phyloP scores from a whole-genome alignment of 2,797 vertebrate genomes.

The Zenarchopterus dispar region DNA sequence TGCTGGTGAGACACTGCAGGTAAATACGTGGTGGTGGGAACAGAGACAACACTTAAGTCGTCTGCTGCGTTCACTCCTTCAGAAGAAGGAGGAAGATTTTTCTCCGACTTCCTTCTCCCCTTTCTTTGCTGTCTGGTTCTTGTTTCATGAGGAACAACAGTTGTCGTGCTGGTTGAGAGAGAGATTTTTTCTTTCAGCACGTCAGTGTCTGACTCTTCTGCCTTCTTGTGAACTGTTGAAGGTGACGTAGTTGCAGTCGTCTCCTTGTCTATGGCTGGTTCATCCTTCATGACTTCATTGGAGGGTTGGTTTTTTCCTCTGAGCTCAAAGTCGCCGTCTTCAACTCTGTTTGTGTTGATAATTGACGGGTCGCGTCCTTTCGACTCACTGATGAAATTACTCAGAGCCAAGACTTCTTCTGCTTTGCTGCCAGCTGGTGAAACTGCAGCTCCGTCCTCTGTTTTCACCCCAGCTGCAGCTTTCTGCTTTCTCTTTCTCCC shows the following conservation, averaged over 20 bases:
- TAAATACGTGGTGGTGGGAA: constrained; percentile 26
- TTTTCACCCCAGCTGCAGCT: constrained; percentile 49
- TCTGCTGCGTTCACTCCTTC: constrained; percentile 27
- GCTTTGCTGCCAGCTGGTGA: constrained; percentile 51
- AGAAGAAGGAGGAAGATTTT: constrained; percentile 2
- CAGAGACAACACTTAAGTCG: constrained; percentile 6
- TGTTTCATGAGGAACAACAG: constrained; percentile 12
- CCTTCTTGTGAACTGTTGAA: constrained; percentile 33
- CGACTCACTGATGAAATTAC: constrained; percentile 46
- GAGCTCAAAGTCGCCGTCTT: constrained; percentile 49
- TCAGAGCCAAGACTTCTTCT: constrained; percentile 40
- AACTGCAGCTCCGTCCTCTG: constrained; percentile 56
- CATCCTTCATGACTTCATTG: constrained; percentile 82
- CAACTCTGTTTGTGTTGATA: constrained; percentile 35
- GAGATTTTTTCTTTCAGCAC: constrained; percentile 10
- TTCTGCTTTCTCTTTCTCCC: constrained; percentile 75
- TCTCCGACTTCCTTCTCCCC: constrained; percentile 53
- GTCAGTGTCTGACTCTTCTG: not conserved
- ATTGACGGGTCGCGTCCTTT: constrained; percentile 30
- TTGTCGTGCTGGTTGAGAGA: constrained; percentile 2
- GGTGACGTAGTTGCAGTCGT: constrained; percentile 17
- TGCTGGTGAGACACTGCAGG: constrained; percentile 28
- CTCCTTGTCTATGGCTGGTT: constrained; percentile 64
- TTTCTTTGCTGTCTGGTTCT: constrained; percentile 41
- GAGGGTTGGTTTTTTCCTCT: constrained; percentile 60